A percentile compares a stretch with the other conserved stretches of the same genome.
phyloP scores from a whole-genome alignment of 2,113 vertebrate species.

The Boulengeromyrus knoepffleri region DNA sequence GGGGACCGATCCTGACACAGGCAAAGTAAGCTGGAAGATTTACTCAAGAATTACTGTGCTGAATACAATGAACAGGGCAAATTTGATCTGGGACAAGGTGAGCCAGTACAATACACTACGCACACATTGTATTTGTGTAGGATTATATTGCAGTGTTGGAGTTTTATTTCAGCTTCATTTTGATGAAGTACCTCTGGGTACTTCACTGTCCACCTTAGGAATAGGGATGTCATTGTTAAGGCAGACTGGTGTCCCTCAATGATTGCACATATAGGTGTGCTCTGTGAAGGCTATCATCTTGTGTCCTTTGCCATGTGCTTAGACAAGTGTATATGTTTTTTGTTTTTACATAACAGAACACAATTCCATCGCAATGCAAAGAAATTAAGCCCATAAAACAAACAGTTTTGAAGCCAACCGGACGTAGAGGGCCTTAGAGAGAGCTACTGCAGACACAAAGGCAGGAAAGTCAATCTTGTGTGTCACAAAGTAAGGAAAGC shows the following conservation, averaged over 20 bases:
- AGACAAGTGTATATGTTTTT: neutral
- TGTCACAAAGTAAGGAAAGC: neutral
- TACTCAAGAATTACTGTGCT: neutral
- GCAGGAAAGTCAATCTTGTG: neutral
- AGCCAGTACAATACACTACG: neutral
- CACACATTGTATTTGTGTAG: neutral
- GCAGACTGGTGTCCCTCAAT: neutral
- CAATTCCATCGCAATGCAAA: neutral
- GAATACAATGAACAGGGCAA: neutral
- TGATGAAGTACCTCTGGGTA: neutral
- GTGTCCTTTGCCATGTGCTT: neutral
- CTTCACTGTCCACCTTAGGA: neutral
- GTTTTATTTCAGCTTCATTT: neutral
- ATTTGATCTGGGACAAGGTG: neutral
- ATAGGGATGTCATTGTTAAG: neutral
- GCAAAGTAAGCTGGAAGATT: neutral
- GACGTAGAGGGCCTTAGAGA: neutral
- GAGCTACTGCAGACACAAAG: neutral
- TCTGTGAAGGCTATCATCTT: neutral
- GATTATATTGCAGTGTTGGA: neutral
- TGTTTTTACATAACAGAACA: neutral
- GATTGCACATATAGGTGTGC: neutral
- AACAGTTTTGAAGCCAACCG: neutral
- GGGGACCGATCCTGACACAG: neutral
- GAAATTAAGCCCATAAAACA: neutral